phyloP scores from a whole-genome alignment of 2,797 vertebrate genomes.

The Sylvia borin region DNA sequence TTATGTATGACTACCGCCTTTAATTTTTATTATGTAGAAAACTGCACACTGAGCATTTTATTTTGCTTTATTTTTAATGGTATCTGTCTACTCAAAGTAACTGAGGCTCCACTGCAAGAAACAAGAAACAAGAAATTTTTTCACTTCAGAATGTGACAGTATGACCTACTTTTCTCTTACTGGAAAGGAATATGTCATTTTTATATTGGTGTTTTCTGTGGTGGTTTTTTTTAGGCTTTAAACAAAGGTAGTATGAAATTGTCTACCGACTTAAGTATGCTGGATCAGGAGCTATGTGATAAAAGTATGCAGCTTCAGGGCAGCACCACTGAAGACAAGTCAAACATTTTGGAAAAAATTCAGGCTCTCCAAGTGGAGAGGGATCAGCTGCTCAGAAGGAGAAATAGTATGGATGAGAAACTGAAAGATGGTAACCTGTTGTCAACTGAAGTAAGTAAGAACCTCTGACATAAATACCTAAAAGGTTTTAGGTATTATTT shows the following conservation, averaged over 20 bases:
- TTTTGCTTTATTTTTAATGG: background rate
- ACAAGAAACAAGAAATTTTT: background rate
- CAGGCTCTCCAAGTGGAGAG: conserved; percentile 79
- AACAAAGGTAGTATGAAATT: conserved; percentile 83
- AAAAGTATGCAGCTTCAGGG: conserved; percentile 67
- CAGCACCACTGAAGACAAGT: conserved; percentile 68
- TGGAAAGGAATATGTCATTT: background rate
- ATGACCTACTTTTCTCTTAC: background rate
- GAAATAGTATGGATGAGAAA: conserved; percentile 81
- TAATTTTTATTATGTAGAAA: background rate
- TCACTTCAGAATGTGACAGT: background rate
- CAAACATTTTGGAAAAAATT: conserved; percentile 75
- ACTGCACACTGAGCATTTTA: background rate
- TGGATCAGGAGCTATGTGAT: conserved; percentile 84
- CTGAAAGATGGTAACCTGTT: conserved; percentile 81
- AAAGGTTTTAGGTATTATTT: background rate
- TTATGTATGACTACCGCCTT: background rate
- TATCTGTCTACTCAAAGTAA: background rate
- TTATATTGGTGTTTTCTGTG: background rate
- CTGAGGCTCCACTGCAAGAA: background rate
- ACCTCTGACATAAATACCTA: background rate
- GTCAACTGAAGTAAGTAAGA: conserved; percentile 82
- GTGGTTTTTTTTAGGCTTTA: conserved; percentile 78
- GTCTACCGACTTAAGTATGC: conserved; percentile 78
- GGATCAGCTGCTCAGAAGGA: conserved; percentile 78